A percentile compares a stretch with the other conserved stretches of the same genome.
phyloP scores from a whole-genome alignment of 1,140 invertebrate species.

The Brachionus koreanus region DNA sequence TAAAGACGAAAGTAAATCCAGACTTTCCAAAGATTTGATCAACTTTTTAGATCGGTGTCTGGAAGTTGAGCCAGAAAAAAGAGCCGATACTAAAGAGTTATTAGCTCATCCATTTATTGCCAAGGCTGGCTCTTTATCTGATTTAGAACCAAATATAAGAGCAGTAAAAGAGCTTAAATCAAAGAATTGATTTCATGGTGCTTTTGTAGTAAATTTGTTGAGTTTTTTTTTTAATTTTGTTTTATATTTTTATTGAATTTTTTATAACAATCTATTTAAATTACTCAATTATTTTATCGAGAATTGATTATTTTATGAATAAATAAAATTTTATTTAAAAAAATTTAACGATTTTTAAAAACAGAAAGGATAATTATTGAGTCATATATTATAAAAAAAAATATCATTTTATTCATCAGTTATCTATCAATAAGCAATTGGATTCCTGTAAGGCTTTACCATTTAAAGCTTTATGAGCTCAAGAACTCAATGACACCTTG shows the following conservation, averaged over 20 bases:
- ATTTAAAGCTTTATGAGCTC: too few species aligned
- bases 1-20: slow-evolving; percentile 9
- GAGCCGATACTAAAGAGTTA: slow-evolving; percentile 28
- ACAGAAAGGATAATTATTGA: too few species aligned
- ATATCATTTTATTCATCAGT: too few species aligned
- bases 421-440: too few species aligned
- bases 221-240: background rate
- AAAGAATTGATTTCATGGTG: background rate
- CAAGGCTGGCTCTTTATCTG: slow-evolving; percentile 1
- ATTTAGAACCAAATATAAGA: slow-evolving; percentile 5
- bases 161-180: slow-evolving; percentile 44
- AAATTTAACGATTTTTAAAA: too few species aligned
- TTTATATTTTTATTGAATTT: background rate
- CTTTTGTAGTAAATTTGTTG: background rate
- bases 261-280: background rate
- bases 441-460: too few species aligned
- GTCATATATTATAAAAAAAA: too few species aligned
- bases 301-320: slow-evolving; percentile 2
- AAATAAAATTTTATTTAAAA: background rate
- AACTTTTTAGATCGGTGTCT: slow-evolving; percentile 43
- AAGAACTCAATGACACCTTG: too few species aligned
- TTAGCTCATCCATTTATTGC: slow-evolving; percentile 34
- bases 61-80: slow-evolving; percentile 43
- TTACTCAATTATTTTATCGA: background rate
- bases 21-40: slow-evolving; percentile 22